Conservation (phyloP, 1,140 invertebrate species). For the Leptoteleia sp. region DNA sequence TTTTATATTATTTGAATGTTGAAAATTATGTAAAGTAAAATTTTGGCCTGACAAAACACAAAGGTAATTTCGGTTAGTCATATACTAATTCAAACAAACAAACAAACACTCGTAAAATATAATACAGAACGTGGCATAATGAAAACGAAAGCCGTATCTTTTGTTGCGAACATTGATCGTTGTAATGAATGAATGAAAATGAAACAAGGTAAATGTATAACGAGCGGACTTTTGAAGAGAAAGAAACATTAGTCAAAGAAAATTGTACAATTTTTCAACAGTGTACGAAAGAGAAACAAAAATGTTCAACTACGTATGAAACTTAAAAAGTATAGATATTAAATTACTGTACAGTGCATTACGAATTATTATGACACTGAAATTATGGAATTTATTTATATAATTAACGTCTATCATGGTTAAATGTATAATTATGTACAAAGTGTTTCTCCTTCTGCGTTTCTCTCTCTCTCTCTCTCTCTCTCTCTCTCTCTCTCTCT, state of each 20-base stretch:
- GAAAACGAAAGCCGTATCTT: conserved; percentile 39
- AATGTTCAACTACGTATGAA: conserved; percentile 32
- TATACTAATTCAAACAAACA: conserved; percentile 59
- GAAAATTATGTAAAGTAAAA: conserved; percentile 71
- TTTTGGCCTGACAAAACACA: conserved; percentile 43
- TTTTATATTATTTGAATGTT: conserved; percentile 76
- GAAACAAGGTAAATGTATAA: conserved; percentile 9
- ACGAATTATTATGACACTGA: conserved; percentile 70
- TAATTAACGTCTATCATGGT: conserved; percentile 65
- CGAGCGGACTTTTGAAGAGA: conserved; percentile 21
- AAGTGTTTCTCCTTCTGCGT: conserved; percentile 47
- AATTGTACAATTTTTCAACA: conserved; percentile 32
- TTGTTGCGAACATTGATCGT: conserved; percentile 33
- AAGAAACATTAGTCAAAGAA: conserved; percentile 42
- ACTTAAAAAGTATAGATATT: conserved; percentile 65
- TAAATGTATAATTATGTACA: conserved; percentile 69
- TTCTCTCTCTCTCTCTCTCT: conserved; percentile 10
- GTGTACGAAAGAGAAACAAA: conserved; percentile 27
- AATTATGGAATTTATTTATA: conserved; percentile 64
- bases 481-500: too few species aligned
- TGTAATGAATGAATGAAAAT: conserved; percentile 13
- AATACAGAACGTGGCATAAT: conserved; percentile 57
- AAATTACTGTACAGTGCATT: conserved; percentile 65
- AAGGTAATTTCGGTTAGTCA: conserved; percentile 42
- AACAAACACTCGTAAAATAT: conserved; percentile 52